Percentiles rank a stretch among this genome's conserved stretches.
Conservation (phyloP, 2,113 vertebrate genomes). For the Antechinus flavipes region DNA sequence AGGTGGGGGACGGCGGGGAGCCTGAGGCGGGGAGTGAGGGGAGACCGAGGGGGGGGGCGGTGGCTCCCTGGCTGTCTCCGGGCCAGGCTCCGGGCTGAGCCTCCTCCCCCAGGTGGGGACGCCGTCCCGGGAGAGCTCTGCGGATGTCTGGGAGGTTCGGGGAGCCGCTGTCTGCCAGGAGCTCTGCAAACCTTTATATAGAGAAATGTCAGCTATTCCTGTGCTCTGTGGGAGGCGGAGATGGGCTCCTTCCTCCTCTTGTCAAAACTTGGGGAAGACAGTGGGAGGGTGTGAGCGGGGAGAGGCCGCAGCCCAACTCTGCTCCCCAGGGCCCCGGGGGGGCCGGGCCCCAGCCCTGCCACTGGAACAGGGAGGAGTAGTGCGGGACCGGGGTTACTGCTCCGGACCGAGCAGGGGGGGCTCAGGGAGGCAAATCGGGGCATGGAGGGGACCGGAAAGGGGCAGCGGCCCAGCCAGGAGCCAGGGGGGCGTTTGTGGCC, state of each 20-base stretch:
- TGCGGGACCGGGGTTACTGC: accelerated
- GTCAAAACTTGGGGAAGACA: background rate
- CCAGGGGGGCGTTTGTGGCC: background rate
- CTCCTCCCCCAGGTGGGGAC: background rate
- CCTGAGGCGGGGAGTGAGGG: too few species aligned
- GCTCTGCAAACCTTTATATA: background rate
- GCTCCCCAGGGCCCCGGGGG: background rate
- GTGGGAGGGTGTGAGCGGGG: background rate
- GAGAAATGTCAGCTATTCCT: background rate
- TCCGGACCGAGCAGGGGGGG: too few species aligned
- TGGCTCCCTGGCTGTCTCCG: background rate
- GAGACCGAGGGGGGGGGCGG: background rate
- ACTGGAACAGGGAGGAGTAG: background rate
- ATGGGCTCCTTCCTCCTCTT: background rate
- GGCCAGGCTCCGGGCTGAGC: too few species aligned
- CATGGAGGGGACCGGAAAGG: background rate
- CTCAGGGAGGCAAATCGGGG: background rate
- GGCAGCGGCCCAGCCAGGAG: background rate
- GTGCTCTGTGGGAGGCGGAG: background rate
- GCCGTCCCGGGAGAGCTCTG: background rate
- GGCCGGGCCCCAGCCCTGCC: too few species aligned
- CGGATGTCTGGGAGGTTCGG: background rate
- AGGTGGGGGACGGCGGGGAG: too few species aligned
- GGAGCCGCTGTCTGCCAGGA: background rate
- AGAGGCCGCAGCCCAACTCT: background rate